Conservation (phyloP, 1,140 invertebrate genomes). For the Brevipalpus yothersi region DNA sequence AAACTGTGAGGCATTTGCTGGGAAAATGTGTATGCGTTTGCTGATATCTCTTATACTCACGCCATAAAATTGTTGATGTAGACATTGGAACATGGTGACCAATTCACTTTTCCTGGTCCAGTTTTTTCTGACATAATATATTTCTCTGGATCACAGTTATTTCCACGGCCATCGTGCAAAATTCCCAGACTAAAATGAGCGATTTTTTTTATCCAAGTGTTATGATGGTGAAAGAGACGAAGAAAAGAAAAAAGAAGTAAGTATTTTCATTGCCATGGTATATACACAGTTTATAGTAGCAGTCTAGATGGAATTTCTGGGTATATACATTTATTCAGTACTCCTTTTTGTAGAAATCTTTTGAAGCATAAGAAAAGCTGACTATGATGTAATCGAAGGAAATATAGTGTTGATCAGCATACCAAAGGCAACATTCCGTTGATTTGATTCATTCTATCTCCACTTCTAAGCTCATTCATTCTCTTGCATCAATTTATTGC, state of each 20-base stretch:
- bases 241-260: neutral
- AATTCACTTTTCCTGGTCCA: constrained; percentile 15
- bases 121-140: constrained; percentile 16
- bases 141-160: constrained; percentile 13
- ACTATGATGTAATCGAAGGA: no score
- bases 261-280: neutral
- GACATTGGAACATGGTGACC: constrained; percentile 15
- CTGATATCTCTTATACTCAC: neutral
- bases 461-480: no score
- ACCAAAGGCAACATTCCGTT: neutral
- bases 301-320: no score
- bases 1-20: no score
- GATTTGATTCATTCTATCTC: no score
- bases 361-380: neutral
- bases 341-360: neutral
- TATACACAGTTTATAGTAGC: neutral
- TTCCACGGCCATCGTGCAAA: constrained; percentile 17
- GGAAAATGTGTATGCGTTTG: no score
- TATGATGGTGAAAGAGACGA: neutral
- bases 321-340: neutral
- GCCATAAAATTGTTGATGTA: constrained; percentile 8
- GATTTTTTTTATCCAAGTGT: neutral
- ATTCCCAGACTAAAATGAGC: constrained; percentile 16
- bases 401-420: neutral
- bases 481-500: no score